Percentiles rank a stretch among this genome's conserved stretches.
These are phyloP conservation scores for Drosophila mojavensis DNA, from an alignment of 1,140 invertebrate species.

Conservation along the genomic window DNA sequence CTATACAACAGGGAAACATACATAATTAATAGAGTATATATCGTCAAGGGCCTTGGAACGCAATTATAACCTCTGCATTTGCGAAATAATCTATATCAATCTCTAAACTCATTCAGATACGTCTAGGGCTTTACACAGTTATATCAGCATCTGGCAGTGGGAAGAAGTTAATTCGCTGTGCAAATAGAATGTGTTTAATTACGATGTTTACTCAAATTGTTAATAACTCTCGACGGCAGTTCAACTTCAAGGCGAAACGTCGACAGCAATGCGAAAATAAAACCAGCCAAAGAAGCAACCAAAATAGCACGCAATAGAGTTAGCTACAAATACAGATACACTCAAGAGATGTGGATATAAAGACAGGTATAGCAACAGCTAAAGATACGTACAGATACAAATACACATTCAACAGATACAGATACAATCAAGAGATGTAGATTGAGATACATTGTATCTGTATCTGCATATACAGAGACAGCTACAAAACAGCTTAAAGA, in stretches of 20 bases:
- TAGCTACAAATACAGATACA: conserved; percentile 23
- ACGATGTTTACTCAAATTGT: conserved; percentile 70
- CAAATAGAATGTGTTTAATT: conserved; percentile 43
- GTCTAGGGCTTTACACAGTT: not conserved
- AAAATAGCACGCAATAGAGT: conserved; percentile 20
- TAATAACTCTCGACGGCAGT: conserved; percentile 59
- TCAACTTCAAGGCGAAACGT: conserved; percentile 49
- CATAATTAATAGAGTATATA: conserved; percentile 3
- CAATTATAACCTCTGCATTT: not conserved
- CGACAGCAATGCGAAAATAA: conserved; percentile 27
- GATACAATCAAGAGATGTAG: too few relatives aligned
- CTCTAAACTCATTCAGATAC: too few relatives aligned
- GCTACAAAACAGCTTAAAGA: not conserved
- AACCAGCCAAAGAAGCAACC: conserved; percentile 17
- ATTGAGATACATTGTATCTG: too few relatives aligned
- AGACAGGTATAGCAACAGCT: conserved; percentile 8
- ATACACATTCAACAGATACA: too few relatives aligned
- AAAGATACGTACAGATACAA: not conserved
- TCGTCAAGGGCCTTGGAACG: not conserved
- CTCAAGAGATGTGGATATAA: too few relatives aligned
- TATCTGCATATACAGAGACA: too few relatives aligned
- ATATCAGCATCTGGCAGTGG: conserved; percentile 3
- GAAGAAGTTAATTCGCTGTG: conserved; percentile 4
- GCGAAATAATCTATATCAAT: not conserved
- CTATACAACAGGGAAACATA: not conserved